Evolutionary conservation across 1,140 invertebrate genomes (phyloP).

Genomic region (Drosophila nigromelanica): DNA sequence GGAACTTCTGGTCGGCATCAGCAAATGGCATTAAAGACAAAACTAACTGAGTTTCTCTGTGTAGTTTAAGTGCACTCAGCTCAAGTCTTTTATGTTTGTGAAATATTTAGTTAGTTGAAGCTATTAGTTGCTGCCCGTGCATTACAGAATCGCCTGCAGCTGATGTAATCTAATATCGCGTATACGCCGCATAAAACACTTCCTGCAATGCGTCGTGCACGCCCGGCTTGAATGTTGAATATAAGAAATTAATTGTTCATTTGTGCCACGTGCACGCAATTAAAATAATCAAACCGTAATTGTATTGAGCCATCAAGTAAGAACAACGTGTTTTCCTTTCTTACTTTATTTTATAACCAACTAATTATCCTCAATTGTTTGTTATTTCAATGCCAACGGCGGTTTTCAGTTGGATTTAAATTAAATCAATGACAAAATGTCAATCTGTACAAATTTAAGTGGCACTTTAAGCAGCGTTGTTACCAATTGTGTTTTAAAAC

Average conservation of each 20-base stretch:
- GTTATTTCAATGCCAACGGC: slow-evolving; percentile 31
- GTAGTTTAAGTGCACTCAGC: slow-evolving; percentile 2
- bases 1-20: slow-evolving; percentile 52
- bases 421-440: slow-evolving; percentile 31
- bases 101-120: slow-evolving; percentile 41
- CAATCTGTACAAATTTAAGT: slow-evolving; percentile 37
- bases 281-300: slow-evolving; percentile 10
- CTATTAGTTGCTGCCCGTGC: slow-evolving; percentile 42
- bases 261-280: slow-evolving; percentile 53
- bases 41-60: slow-evolving; percentile 3
- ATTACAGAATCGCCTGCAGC: slow-evolving; percentile 20
- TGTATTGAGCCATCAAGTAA: background rate
- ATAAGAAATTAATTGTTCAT: slow-evolving; percentile 59
- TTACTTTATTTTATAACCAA: background rate
- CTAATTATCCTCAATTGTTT: slow-evolving; percentile 15
- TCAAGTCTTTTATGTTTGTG: slow-evolving; percentile 6
- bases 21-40: slow-evolving; percentile 53
- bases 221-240: slow-evolving; percentile 25
- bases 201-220: slow-evolving; percentile 23
- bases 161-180: slow-evolving; percentile 64
- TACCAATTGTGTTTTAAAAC: slow-evolving; percentile 36
- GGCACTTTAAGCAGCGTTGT: slow-evolving; percentile 29
- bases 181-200: slow-evolving; percentile 64
- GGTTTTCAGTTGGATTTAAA: slow-evolving; percentile 42
- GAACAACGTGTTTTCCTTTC: background rate